These are phyloP conservation scores for Ephialtes manifestator DNA, from an alignment of 2,888 invertebrate species.

Conservation along the genomic window DNA sequence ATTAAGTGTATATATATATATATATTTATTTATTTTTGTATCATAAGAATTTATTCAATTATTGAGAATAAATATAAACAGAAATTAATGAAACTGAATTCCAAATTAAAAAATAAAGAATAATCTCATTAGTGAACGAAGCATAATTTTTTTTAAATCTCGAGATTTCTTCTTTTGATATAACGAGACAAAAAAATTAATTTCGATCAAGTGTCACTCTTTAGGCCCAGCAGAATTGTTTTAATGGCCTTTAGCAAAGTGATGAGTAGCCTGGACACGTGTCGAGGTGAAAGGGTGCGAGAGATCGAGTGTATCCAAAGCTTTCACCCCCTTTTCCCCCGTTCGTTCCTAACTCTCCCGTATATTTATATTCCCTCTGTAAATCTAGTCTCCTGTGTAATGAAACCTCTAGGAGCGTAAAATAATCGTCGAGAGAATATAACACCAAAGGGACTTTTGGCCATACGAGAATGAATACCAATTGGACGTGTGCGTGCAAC, in stretches of 20 bases:
- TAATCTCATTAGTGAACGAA: no score
- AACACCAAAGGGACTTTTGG: conserved; percentile 47
- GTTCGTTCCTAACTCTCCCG: not conserved
- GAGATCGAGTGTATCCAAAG: conserved; percentile 33
- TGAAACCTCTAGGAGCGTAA: conserved; percentile 54
- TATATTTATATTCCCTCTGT: conserved; percentile 55
- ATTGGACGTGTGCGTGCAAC: conserved; percentile 49
- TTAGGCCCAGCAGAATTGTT: not conserved
- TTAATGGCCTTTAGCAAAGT: conserved; percentile 13
- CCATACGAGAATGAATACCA: conserved; percentile 34
- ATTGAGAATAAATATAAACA: no score
- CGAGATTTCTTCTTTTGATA: not conserved
- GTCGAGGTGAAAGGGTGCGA: conserved; percentile 56
- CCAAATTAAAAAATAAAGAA: no score
- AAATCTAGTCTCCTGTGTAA: conserved; percentile 56
- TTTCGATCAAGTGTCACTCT: conserved; percentile 3
- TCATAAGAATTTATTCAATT: no score
- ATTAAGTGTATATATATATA: no score
- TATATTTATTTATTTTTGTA: no score
- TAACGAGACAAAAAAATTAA: conserved; percentile 4
- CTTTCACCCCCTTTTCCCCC: conserved; percentile 30
- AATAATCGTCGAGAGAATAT: conserved; percentile 65
- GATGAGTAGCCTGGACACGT: conserved; percentile 46
- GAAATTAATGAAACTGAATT: no score
- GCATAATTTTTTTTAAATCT: no score